These are phyloP conservation scores for Holothuria scabra DNA, from an alignment of 53 echinoderm and acorn worm species.

Conservation along the genomic window DNA sequence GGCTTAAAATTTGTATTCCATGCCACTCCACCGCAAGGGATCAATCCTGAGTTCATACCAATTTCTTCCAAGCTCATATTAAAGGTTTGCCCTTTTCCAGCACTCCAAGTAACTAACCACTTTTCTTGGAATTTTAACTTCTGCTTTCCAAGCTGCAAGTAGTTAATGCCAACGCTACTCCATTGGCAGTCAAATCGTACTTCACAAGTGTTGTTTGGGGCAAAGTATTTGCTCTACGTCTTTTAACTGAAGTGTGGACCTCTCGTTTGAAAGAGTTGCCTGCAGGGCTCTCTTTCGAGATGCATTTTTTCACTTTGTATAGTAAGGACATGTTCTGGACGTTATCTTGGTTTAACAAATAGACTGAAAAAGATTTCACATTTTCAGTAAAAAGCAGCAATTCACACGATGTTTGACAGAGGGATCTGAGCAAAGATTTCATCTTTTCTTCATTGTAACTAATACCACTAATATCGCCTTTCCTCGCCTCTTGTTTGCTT, in stretches of 20 bases:
- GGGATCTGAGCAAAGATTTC: slow-evolving; percentile 44
- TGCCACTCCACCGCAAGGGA: slow-evolving; percentile 83
- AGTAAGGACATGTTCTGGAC: neutral
- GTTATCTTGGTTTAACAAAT: neutral
- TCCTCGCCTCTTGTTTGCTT: slow-evolving; percentile 45
- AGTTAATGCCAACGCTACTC: slow-evolving; percentile 3
- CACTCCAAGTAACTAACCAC: slow-evolving; percentile 29
- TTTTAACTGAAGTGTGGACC: neutral
- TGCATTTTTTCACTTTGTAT: neutral
- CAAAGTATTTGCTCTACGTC: neutral
- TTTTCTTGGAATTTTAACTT: neutral
- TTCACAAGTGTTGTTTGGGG: no score
- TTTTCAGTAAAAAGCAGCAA: slow-evolving; percentile 82
- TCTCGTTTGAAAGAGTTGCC: neutral
- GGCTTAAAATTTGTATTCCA: neutral
- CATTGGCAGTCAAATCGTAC: neutral
- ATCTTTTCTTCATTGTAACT: slow-evolving; percentile 57
- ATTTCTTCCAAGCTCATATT: slow-evolving; percentile 10
- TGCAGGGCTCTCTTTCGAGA: neutral
- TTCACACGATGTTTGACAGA: slow-evolving; percentile 60
- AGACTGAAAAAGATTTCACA: slow-evolving; percentile 50
- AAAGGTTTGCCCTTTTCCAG: slow-evolving; percentile 29
- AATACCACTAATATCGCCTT: slow-evolving; percentile 52
- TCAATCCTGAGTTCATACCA: slow-evolving; percentile 59
- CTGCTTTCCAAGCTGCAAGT: neutral